Evolutionary conservation across 2,888 invertebrate genomes (phyloP), one percentile per base, ranked within the genome.

Genomic region (Melolontha melolontha): DNA sequence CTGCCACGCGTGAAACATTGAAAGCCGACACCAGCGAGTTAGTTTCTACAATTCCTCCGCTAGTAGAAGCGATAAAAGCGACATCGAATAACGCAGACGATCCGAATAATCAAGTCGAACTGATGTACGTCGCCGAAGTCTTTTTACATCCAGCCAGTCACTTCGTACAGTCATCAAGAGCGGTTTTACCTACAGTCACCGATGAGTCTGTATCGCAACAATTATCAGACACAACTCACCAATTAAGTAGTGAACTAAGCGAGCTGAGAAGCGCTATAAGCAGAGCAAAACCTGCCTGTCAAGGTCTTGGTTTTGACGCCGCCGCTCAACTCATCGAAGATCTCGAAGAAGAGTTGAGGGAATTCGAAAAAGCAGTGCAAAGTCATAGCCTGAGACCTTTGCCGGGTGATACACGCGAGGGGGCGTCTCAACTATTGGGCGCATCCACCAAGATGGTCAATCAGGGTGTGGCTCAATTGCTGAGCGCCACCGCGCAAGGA

Each of bases 271-370:
- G 79, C 47, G 82, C 83, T 2, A 76, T 84, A 42, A 81, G 79
- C 67, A 73, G 83, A 54, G 83, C 84, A 1, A 83, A 83, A 74
- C 83, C 83, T 1, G 83, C 81, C n/a, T 95, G 94, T 80, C 92
- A 94, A 72, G 92, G 92, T 0, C 85, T 95, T 69, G 96, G 97
- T 76, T 82, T 97, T 70, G 95, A 96, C 74, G 92, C 92, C 0
- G 96, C 97, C 0, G 87, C 94, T 0, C 94, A 95, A 75, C 89
- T 94, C 66, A 91, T 97, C 44, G 86, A 88, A 8, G 90, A 90
- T 44, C 84, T 98, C 49, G 92, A 94, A 77, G 89, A 89, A 40
- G 96, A 98, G 75, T 84, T 98, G 16, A 87, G 91, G 27, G 95
- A 94, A 75, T 90, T 94, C 71, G 90, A 92, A 64, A 87, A 88